Base-by-base conservation (phyloP, 1,140 invertebrate species). In the Episyrphus balteatus region DNA sequence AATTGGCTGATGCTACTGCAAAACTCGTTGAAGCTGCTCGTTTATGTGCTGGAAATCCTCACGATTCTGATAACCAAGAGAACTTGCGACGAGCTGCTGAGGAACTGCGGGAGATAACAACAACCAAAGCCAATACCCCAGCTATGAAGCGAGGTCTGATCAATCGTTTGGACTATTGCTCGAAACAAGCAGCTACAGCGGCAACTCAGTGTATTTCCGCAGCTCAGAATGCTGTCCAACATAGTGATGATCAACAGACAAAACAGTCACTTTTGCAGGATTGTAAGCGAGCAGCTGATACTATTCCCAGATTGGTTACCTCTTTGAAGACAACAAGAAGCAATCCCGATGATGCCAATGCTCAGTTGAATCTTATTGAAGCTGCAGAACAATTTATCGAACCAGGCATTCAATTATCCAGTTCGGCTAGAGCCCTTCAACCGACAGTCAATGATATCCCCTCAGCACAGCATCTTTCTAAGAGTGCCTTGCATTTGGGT, bases 21-120 rank as follows among this genome's bases (percentile, higher is more conserved):
- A 80, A 85, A 51, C 88, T 98, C 82, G 92, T 97, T 2, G 94
- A 98, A 68, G 94, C 95, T 2, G 95, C 96, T 0, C 81, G 97
- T 50, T 80, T 87, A 7, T 94, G 91, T 70, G 88, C 91, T 12
- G 82, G 80, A 26, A 83, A 82, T 65, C 92, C 91, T 0, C 79
- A 84, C 62, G 92, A 96, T 55, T 77, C 82, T 1, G 75, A 78
- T 38, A 84, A 85, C 57, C 94, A 98, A 66, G 82, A 88, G 53
- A 81, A 82, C 7, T 64, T 99, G 1, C 78, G 84, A 21, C 76
- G 77, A 43, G 94, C 94, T 1, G 96, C 94, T 0, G 92, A 98
- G 62, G 87, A 96, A 55, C 69, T 98, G 1, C 73, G 91, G 44
- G 84, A 84, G 57, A 93, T 91, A 10, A 95, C 95, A 0, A 89